Base-by-base conservation (phyloP, 2,797 vertebrate species). In the Macropodus opercularis region DNA sequence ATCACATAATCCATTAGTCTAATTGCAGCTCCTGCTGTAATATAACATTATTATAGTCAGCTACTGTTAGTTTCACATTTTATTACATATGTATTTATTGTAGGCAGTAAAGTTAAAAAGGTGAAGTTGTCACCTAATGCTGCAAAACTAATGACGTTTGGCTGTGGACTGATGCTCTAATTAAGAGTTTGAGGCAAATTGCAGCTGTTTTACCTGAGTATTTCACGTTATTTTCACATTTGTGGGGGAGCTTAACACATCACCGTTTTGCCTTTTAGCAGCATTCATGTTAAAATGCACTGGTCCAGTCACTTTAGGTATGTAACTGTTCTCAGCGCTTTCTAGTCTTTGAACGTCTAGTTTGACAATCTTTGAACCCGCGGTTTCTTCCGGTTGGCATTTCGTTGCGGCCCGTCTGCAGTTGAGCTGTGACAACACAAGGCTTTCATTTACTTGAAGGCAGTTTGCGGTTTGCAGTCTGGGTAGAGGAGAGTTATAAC, bases 21-120 rank as follows among this genome's bases (percentile, higher is more conserved):
- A 72, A 81, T 80, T 86, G 53, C 47, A 3, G 43, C 75, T 60
- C 14, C 69, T 63, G 53, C 57, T 54, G 46, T 76, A 84, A 75
- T 79, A 49, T 73, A 69, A 81, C 72, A 52, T 69, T 70, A 48
- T 80, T 79, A 77, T 43, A 35, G 60, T 60, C 60, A 80, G n/a
- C n/a, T n/a, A 66, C 59, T 62, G 47, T 61, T 75, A 46, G 48
- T n/a, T 14, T n/a, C 42, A 26, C 1, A 51, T 46, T 79, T 65
- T 62, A 77, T 60, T 52, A 52, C 71, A 54, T 48, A 56, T 57
- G 38, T 50, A n/a, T 79, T 76, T 63, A 82, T 29, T 76, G 60
- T 39, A 42, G 57, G 58, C 48, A 41, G 63, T 75, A 75, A 83
- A 74, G 57, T 48, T 58, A 62, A 67, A 69, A 64, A 63, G 40